Percentiles rank a stretch among this genome's conserved stretches.
Conservation (phyloP, 2,113 vertebrate genomes). For the Micromys minutus region DNA sequence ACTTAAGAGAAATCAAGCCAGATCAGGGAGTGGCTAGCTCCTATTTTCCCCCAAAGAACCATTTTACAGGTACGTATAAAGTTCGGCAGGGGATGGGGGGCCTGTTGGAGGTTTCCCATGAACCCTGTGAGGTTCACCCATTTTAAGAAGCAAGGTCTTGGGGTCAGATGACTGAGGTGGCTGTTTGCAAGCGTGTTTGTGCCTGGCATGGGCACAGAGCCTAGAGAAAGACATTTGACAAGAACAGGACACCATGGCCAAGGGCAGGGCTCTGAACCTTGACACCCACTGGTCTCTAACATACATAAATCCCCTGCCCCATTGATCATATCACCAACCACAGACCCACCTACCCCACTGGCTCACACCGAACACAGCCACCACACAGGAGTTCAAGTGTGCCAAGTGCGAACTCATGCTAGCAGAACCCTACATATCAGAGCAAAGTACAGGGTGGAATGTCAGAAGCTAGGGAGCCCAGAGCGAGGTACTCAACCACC, state of each 20-base stretch:
- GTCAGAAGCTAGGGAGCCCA: no score
- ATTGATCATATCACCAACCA: not conserved
- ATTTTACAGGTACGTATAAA: not conserved
- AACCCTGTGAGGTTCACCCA: not conserved
- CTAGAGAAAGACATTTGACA: not conserved
- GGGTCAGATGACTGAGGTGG: not conserved
- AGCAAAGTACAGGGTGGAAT: not conserved
- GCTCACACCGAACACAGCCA: not conserved
- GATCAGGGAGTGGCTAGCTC: not conserved
- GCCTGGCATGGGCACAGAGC: not conserved
- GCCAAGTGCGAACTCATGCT: no score
- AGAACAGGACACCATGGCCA: not conserved
- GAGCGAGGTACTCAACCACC: not conserved
- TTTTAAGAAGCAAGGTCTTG: not conserved
- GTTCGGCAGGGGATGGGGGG: not conserved
- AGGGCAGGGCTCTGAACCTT: not conserved
- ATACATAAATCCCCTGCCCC: not conserved
- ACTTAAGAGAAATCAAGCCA: not conserved
- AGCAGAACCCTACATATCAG: not conserved
- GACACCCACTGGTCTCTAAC: not conserved
- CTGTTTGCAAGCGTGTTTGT: not conserved
- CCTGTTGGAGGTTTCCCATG: not conserved
- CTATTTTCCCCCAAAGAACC: not conserved
- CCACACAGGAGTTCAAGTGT: accelerated
- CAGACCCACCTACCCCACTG: not conserved